These are phyloP conservation scores for Morone chrysops DNA, from an alignment of 2,113 vertebrate species.

Conservation along the genomic window DNA sequence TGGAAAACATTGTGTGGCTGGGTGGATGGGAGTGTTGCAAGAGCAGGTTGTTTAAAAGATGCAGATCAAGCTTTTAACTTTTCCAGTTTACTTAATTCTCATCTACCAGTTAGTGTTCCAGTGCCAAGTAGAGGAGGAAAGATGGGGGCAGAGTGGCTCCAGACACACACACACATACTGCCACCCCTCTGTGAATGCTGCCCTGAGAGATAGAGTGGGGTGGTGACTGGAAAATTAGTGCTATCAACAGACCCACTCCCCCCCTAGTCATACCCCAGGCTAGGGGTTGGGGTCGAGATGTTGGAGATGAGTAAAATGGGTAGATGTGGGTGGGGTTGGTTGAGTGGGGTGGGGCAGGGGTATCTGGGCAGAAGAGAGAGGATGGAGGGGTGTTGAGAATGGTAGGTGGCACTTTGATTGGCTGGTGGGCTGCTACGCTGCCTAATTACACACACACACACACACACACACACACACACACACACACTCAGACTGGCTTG, in stretches of 20 bases:
- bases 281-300: conserved; percentile 12
- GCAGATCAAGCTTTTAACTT: conserved; percentile 5
- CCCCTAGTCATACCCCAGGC: conserved; percentile 7
- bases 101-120: neutral
- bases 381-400: conserved; percentile 33
- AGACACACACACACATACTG: neutral
- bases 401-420: conserved; percentile 61
- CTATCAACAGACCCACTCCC: conserved; percentile 17
- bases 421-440: conserved; percentile 33
- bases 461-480: neutral
- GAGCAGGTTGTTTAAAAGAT: conserved; percentile 1
- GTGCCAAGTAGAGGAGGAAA: neutral
- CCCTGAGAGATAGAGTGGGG: conserved; percentile 3
- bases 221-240: conserved; percentile 45
- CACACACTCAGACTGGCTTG: neutral
- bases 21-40: neutral
- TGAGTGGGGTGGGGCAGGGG: conserved; percentile 36
- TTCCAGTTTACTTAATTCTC: conserved; percentile 6
- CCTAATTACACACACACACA: conserved; percentile 43
- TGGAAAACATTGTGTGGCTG: neutral
- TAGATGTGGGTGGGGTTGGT: conserved; percentile 33
- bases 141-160: neutral
- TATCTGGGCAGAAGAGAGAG: conserved; percentile 70
- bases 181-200: conserved; percentile 1
- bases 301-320: neutral